Conservation (phyloP, 2,888 invertebrate species). For the Panopea generosa region DNA sequence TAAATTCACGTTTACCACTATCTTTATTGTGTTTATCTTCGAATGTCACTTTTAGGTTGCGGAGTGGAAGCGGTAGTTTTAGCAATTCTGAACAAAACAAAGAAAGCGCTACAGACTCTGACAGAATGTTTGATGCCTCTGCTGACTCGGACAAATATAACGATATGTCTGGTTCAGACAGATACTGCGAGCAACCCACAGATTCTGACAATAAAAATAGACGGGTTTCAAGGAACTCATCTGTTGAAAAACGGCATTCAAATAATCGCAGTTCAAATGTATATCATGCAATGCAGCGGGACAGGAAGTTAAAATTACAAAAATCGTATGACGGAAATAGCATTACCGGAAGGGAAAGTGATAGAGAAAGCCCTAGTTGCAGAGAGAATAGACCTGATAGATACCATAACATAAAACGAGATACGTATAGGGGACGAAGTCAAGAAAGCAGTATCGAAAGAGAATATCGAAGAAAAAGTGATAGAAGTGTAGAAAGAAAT, state of each 20-base stretch:
- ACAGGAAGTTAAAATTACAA: neutral
- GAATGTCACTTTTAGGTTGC: no score
- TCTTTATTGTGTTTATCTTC: no score
- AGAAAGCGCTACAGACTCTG: conserved; percentile 3
- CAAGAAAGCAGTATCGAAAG: neutral
- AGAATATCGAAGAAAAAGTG: neutral
- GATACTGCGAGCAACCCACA: neutral
- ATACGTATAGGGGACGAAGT: neutral
- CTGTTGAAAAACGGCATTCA: conserved; percentile 24
- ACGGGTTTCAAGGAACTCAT: neutral
- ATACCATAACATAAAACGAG: neutral
- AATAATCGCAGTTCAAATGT: conserved; percentile 20
- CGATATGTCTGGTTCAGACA: neutral
- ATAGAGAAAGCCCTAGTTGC: no score
- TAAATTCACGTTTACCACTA: no score
- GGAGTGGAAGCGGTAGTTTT: conserved; percentile 8
- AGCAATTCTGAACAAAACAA: neutral
- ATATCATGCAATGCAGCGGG: neutral
- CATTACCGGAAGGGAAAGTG: no score
- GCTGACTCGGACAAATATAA: neutral
- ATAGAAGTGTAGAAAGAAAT: no score
- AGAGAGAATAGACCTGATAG: no score
- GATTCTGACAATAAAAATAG: neutral
- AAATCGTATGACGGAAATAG: neutral
- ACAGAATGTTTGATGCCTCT: neutral